Base-by-base conservation (phyloP, 2,113 vertebrate species). In the Corythornis vintsioides region DNA sequence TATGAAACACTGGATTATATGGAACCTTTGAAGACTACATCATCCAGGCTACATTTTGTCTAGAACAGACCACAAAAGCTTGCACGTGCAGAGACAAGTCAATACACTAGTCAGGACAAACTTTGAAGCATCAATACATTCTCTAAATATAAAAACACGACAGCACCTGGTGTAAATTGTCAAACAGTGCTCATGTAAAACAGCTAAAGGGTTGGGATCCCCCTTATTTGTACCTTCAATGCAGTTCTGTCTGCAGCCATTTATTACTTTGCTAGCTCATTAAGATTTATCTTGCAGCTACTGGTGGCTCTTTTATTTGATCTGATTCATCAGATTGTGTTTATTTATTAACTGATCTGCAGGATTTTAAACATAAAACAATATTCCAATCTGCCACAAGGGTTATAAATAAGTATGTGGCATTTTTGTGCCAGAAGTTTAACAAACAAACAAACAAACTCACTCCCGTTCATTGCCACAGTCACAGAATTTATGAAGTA, bases 381-480 rank as follows among this genome's bases (percentile, higher is more conserved):
- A 83, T 77, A 57, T 88, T 83, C 57, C 89, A 88, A 92, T 83
- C 56, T 86, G 79, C 73, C 87, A 91, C 48, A 12, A 69, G 79
- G 60, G 48, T 85, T 94, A 92, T 64, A 93, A 91, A 78, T 83
- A 95, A 92, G 83, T 56, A 95, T 83, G 88, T 92, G 87, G 71
- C 64, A 50, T 82, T 93, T 94, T 33, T 88, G 74, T 77, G 87
- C 84, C 82, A 93, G 76, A 83, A 94, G 67, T 91, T 87, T 53
- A 90, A 83, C 55, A 86, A 77, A 93, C 66, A 85, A 89, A 84
- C 43, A 76, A 82, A 86, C 50, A 29, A 50, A 59, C n/a, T 16
- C 28, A 56, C 81, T 95, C 78, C 72, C 45, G 35, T 53, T 74
- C 69, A 31, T 20, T 88, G 82, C 78, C 94, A 93, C 45, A 33